A percentile compares a stretch with the other conserved stretches of the same genome.
These are phyloP conservation scores for Synergus umbraculus DNA, from an alignment of 2,888 invertebrate species.

Conservation along the genomic window DNA sequence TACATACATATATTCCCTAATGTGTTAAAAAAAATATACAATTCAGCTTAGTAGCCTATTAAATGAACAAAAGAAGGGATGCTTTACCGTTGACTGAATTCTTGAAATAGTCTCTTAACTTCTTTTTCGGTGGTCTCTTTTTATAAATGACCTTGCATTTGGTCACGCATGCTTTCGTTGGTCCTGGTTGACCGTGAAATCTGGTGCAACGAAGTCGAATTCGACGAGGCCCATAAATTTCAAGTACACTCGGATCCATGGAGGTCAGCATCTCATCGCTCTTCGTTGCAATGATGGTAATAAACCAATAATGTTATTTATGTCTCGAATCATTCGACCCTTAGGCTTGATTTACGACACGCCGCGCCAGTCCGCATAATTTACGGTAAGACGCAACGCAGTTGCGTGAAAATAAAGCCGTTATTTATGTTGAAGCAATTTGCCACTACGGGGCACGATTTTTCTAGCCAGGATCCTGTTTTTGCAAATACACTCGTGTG, in stretches of 20 bases:
- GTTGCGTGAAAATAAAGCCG: constrained; percentile 69
- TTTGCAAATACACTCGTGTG: background rate
- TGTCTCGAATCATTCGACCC: constrained; percentile 71
- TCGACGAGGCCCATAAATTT: constrained; percentile 50
- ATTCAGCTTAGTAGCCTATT: background rate
- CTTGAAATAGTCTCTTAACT: constrained; percentile 9
- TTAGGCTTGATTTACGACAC: constrained; percentile 69
- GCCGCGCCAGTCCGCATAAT: constrained; percentile 57
- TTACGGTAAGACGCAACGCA: constrained; percentile 60
- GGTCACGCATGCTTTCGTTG: constrained; percentile 53
- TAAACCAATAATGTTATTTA: constrained; percentile 76
- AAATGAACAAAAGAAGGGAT: constrained; percentile 6
- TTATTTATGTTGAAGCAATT: constrained; percentile 61
- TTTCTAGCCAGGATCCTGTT: background rate
- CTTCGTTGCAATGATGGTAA: constrained; percentile 57
- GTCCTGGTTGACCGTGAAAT: constrained; percentile 49
- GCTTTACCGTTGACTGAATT: constrained; percentile 12
- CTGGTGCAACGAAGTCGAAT: constrained; percentile 47
- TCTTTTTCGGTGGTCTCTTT: constrained; percentile 11
- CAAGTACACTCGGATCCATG: constrained; percentile 24
- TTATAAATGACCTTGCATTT: constrained; percentile 46
- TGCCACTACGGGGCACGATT: constrained; percentile 16
- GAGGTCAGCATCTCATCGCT: constrained; percentile 35
- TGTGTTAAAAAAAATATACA: too few relatives aligned
- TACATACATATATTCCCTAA: too few relatives aligned